These are phyloP conservation scores for Aricia artaxerxes DNA, from an alignment of 2,888 invertebrate genomes.

Conservation along the genomic window DNA sequence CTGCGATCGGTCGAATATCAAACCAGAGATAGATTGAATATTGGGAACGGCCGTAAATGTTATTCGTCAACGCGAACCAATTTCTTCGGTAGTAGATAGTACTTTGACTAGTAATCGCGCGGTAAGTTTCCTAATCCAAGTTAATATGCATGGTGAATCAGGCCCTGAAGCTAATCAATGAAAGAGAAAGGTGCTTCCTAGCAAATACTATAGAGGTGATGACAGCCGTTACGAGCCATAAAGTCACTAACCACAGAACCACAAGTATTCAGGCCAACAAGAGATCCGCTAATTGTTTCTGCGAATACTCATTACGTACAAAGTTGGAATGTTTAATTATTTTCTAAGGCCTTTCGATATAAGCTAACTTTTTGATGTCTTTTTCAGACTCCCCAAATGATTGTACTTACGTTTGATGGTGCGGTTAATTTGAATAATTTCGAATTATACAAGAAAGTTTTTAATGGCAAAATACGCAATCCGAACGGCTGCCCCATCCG, in stretches of 20 bases:
- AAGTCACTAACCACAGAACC: not conserved
- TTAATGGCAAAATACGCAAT: constrained; percentile 89
- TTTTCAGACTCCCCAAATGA: constrained; percentile 94
- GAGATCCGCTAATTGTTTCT: not conserved
- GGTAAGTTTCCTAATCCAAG: too few relatives aligned
- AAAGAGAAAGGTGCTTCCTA: not conserved
- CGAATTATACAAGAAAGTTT: constrained; percentile 92
- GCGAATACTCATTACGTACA: not conserved
- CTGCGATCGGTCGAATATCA: too few relatives aligned
- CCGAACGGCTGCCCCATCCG: constrained; percentile 93
- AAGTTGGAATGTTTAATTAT: constrained; percentile 23
- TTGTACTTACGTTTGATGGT: constrained; percentile 94
- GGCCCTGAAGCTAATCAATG: not conserved
- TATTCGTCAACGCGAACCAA: too few relatives aligned
- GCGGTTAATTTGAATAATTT: constrained; percentile 96
- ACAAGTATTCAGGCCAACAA: not conserved
- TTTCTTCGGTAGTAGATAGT: too few relatives aligned
- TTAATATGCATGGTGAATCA: too few relatives aligned
- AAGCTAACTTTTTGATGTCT: constrained; percentile 35
- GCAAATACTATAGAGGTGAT: not conserved
- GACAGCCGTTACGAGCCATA: not conserved
- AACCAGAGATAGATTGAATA: too few relatives aligned
- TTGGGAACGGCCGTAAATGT: too few relatives aligned
- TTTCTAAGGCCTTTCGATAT: constrained; percentile 17
- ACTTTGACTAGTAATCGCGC: too few relatives aligned